phyloP scores from a whole-genome alignment of 2,888 invertebrate genomes.

The Hyposoter didymator region DNA sequence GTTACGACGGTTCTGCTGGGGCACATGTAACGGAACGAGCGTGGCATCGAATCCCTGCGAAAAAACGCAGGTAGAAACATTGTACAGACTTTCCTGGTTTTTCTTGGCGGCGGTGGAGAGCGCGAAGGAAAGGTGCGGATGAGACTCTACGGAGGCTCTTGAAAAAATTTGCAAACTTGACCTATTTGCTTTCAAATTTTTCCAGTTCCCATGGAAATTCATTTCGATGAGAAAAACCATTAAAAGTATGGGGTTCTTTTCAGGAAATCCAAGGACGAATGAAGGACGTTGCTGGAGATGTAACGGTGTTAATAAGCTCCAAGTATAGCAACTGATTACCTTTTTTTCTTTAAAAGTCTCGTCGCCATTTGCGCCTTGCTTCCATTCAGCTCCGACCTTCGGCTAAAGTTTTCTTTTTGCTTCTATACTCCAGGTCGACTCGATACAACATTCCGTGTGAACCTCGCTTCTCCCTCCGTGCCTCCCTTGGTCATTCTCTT shows the following conservation, averaged over 20 bases:
- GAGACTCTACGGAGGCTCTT: background rate
- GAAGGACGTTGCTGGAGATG: background rate
- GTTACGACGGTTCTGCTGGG: background rate
- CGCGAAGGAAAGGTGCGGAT: slow-evolving; percentile 22
- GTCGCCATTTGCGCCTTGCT: background rate
- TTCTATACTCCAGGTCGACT: slow-evolving; percentile 27
- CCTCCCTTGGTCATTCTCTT: slow-evolving; percentile 35
- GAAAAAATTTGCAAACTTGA: background rate
- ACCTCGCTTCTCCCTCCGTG: slow-evolving; percentile 35
- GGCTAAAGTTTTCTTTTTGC: slow-evolving; percentile 33
- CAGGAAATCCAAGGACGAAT: background rate
- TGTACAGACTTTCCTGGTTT: slow-evolving; percentile 25
- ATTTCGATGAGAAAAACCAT: background rate
- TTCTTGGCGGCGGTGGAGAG: slow-evolving; percentile 17
- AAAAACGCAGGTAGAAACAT: background rate
- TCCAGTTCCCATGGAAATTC: background rate
- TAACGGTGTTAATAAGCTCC: background rate
- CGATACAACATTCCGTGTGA: slow-evolving; percentile 58
- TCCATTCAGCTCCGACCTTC: background rate
- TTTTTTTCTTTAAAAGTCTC: background rate
- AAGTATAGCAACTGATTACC: background rate
- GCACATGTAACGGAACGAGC: slow-evolving; percentile 17
- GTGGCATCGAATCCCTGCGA: slow-evolving; percentile 33
- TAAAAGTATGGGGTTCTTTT: background rate
- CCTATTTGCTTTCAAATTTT: background rate